Percentiles rank a stretch among this genome's conserved stretches.
phyloP scores from a whole-genome alignment of 2,113 vertebrate species.

The Leptocoma aspasia region DNA sequence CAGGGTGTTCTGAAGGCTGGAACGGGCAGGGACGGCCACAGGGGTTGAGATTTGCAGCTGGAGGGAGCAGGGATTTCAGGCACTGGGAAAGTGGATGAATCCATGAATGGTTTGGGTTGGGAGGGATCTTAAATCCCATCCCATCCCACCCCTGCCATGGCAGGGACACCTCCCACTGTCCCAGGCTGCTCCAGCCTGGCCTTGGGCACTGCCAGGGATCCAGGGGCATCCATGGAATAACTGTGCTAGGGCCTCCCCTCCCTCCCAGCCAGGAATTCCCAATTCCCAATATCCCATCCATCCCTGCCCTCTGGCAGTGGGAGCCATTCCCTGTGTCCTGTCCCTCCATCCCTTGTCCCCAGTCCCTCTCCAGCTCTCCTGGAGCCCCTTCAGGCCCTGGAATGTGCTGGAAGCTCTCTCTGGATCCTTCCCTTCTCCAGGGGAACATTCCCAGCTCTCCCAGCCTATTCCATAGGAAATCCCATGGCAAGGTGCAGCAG shows the following conservation, averaged over 20 bases:
- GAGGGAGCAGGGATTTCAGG: background rate
- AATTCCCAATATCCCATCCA: background rate
- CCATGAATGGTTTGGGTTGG: no score
- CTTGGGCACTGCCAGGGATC: background rate
- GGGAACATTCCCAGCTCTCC: background rate
- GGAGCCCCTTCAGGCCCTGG: background rate
- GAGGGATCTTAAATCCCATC: background rate
- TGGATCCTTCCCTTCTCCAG: background rate
- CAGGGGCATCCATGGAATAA: background rate
- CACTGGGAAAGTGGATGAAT: accelerated
- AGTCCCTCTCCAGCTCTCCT: background rate
- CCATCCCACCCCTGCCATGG: background rate
- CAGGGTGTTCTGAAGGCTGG: background rate
- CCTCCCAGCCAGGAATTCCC: background rate
- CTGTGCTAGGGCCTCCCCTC: no score
- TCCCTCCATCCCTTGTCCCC: background rate
- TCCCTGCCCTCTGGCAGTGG: background rate
- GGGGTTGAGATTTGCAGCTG: background rate
- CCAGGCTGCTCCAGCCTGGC: background rate
- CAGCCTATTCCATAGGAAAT: background rate
- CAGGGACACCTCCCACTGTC: no score
- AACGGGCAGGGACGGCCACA: accelerated
- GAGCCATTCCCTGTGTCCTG: background rate
- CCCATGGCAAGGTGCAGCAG: accelerated
- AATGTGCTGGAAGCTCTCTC: background rate